These are phyloP conservation scores for Dipodomys stephensi DNA, from an alignment of 2,113 vertebrate species.

Conservation along the genomic window DNA sequence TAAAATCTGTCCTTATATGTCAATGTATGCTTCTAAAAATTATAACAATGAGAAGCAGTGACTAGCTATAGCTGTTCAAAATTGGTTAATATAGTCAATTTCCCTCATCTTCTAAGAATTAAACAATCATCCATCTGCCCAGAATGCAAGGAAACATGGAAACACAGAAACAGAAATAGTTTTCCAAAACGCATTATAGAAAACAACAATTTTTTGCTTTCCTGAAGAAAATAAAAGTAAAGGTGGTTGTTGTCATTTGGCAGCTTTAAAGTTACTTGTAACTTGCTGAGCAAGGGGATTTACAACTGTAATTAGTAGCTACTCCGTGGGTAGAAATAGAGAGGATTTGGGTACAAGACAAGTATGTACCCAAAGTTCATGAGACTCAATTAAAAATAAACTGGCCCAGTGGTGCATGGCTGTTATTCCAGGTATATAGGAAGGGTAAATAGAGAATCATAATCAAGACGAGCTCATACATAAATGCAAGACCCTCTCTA, in stretches of 20 bases:
- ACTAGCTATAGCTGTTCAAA: neutral
- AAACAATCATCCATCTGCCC: neutral
- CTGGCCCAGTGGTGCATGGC: no score
- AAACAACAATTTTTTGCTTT: neutral
- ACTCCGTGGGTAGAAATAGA: no score
- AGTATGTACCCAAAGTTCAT: no score
- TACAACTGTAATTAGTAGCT: no score
- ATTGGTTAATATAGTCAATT: slow-evolving; percentile 13
- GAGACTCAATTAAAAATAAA: no score
- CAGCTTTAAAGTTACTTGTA: neutral
- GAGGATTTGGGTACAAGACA: no score
- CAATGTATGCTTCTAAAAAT: slow-evolving; percentile 40
- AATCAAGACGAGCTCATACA: no score
- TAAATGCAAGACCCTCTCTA: no score
- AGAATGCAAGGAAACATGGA: slow-evolving; percentile 4
- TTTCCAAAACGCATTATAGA: neutral
- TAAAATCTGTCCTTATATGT: slow-evolving; percentile 35
- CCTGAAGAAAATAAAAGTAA: slow-evolving; percentile 34
- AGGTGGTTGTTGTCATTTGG: neutral
- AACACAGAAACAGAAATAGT: neutral
- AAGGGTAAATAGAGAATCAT: no score
- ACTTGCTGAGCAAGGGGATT: no score
- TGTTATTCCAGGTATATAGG: no score
- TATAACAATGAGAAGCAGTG: neutral
- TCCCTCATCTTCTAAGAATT: slow-evolving; percentile 26